Conservation (phyloP, 2,113 vertebrate species). For the Crocuta crocuta region DNA sequence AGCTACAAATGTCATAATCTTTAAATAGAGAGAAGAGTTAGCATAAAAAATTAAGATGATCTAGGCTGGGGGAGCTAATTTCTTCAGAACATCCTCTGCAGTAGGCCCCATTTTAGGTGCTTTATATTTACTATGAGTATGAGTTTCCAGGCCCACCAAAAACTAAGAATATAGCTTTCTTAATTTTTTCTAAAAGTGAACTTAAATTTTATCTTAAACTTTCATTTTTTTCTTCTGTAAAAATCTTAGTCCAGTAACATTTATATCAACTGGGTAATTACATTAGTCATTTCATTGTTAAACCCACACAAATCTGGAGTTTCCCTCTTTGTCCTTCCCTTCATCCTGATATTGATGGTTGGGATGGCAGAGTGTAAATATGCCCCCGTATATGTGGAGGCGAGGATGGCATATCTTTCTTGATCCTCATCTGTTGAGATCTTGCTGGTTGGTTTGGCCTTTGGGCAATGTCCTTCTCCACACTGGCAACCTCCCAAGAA, state of each 20-base stretch:
- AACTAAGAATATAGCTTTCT: not conserved
- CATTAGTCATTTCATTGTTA: not conserved
- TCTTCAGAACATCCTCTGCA: not conserved
- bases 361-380: not conserved
- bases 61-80: not conserved
- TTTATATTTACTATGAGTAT: conserved; percentile 8
- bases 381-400: not conserved
- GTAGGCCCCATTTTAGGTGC: not conserved
- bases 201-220: not conserved
- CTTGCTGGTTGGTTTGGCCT: not conserved
- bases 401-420: not conserved
- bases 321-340: not conserved
- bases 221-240: not conserved
- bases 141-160: not conserved
- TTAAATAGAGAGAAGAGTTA: not conserved
- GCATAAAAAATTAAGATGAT: conserved; percentile 10
- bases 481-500: not conserved
- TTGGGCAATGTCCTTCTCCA: not conserved
- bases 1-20: not conserved
- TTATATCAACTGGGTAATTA: not conserved
- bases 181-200: not conserved
- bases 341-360: not conserved
- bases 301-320: not conserved
- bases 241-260: not conserved
- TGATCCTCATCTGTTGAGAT: not conserved